Base-by-base conservation (phyloP, 2,113 vertebrate genomes). In the Lichenostomus cassidix region DNA sequence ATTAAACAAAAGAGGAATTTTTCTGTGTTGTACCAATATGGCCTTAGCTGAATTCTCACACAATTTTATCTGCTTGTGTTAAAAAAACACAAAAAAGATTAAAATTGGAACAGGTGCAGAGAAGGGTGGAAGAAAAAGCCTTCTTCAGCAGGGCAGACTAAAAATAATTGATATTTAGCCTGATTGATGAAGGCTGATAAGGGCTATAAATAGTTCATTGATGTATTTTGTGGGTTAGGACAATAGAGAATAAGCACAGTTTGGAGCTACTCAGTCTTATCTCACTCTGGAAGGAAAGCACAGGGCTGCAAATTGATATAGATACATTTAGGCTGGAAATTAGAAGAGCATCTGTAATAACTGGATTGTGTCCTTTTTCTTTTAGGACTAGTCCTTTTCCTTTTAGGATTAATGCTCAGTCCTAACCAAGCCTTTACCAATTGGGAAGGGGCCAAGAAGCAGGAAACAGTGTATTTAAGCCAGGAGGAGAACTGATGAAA, bases 1-100 rank as follows among this genome's bases (percentile, higher is more conserved):
- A 80, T 88, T 73, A 79, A 90, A 93, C 44, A 76, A 69, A 90
- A 63, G 71, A 64, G 27, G 81, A 67, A 5, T 62, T 83, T 79
- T 94, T 85, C 67, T 92, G 41, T 65, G 70, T 92, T 44, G 76
- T 78, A 93, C 39, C 64, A 95, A 35, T 83, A 86, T 70, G 68
- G 60, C 56, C 69, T 81, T 59, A 59, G 80, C 80, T 78, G 68
- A 81, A 83, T 95, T 83, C 37, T 93, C 59, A 39, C 29, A 17
- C 24, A 28, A 7, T 68, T 87, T 80, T 55, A 41, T 81, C 77
- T 89, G 22, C 31, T 37, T 31, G 4, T 49, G 31, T 75, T n/a
- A 42, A 86, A 86, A 86, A 81, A 76, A 27, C 3, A 59, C 6
- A 35, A 24, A 53, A 55, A 80, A n/a, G 1, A 52, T 71, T 92